A percentile compares a stretch with the other conserved stretches of the same genome.
Conservation (phyloP, 2,888 invertebrate species). For the Cataglyphis altisquamis region DNA sequence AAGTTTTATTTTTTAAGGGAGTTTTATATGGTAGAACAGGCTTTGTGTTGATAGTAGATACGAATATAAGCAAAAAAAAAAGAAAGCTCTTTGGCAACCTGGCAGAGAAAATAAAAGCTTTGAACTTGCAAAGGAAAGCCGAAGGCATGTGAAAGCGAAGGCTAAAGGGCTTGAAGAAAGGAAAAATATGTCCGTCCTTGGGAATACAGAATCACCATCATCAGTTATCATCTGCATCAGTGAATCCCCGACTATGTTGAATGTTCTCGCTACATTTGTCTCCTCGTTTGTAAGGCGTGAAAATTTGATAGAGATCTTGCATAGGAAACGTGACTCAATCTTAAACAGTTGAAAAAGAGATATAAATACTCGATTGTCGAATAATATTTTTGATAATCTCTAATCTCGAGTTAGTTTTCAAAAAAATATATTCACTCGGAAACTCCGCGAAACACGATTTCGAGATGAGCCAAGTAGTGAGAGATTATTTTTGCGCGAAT, state of each 20-base stretch:
- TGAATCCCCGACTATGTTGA: background rate
- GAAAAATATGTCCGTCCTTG: constrained; percentile 48
- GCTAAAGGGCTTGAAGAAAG: constrained; percentile 11
- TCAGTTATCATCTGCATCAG: background rate
- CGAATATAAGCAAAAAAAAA: background rate
- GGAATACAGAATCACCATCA: constrained; percentile 53
- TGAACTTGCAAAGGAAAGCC: constrained; percentile 9
- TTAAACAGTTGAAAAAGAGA: background rate
- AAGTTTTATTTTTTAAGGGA: background rate
- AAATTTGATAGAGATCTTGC: constrained; percentile 19
- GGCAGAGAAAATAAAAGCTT: constrained; percentile 31
- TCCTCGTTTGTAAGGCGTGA: constrained; percentile 21
- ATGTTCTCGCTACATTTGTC: constrained; percentile 4
- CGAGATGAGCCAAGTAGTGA: constrained; percentile 12
- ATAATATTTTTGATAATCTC: background rate
- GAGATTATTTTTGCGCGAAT: constrained; percentile 31
- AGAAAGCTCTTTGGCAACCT: constrained; percentile 12
- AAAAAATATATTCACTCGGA: constrained; percentile 1
- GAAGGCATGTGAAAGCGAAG: constrained; percentile 18
- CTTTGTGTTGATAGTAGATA: background rate
- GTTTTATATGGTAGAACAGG: background rate
- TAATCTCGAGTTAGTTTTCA: background rate
- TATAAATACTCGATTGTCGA: background rate
- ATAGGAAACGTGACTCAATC: background rate
- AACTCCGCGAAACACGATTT: background rate